Evolutionary conservation across 2,797 vertebrate species (phyloP).

Genomic region (Paramormyrops hopkinsi): DNA sequence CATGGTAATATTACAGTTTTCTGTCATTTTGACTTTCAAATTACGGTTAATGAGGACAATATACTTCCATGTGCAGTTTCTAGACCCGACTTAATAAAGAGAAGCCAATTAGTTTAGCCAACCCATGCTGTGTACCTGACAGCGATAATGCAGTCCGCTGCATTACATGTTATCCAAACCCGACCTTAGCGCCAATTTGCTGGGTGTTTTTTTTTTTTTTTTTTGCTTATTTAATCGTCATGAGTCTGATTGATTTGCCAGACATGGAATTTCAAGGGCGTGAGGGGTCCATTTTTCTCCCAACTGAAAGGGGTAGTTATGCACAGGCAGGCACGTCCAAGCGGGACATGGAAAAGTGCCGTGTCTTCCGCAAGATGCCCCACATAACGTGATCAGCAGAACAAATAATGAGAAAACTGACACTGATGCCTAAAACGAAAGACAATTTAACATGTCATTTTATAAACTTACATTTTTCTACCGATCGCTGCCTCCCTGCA

Average conservation of each 20-base stretch:
- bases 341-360: not conserved
- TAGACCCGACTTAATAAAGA: slow-evolving; percentile 4
- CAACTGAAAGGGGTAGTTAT: not conserved
- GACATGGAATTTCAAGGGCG: not conserved
- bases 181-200: not conserved
- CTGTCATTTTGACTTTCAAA: slow-evolving; percentile 5
- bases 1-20: slow-evolving; percentile 5
- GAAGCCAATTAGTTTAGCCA: slow-evolving; percentile 5
- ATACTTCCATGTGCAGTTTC: not conserved
- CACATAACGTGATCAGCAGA: not conserved
- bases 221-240: not conserved
- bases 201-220: not conserved
- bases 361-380: not conserved
- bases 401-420: not conserved
- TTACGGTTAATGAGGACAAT: not conserved
- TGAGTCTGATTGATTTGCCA: not conserved
- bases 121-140: not conserved
- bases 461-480: not conserved
- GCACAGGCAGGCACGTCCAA: not conserved
- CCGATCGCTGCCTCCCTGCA: not conserved
- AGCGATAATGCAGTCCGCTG: not conserved
- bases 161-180: not conserved
- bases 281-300: not conserved
- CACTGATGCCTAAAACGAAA: not conserved
- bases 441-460: not conserved